Conservation (phyloP, 2,797 vertebrate genomes). For the Gymnothorax reevesii region DNA sequence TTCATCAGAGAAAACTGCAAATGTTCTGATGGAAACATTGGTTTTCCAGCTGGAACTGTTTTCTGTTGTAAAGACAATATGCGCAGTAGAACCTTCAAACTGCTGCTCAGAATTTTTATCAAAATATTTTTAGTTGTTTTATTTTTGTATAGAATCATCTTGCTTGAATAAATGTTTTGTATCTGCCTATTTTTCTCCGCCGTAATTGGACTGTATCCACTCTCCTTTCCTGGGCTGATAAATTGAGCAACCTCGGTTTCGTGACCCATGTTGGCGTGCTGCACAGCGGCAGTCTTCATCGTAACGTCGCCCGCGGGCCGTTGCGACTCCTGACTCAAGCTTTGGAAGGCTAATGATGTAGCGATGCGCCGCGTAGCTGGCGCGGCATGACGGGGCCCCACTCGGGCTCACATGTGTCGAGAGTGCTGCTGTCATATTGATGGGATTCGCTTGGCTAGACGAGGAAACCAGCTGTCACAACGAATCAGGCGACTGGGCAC, state of each 20-base stretch:
- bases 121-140: no score
- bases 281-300: neutral
- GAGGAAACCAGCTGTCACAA: conserved; percentile 66
- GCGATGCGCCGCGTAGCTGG: neutral
- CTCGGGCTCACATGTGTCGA: conserved; percentile 1
- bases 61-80: no score
- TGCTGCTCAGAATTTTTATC: no score
- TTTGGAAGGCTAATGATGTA: neutral
- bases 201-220: neutral
- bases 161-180: neutral
- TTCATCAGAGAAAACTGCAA: neutral
- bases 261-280: neutral
- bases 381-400: neutral
- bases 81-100: no score
- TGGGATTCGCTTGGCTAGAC: conserved; percentile 53
- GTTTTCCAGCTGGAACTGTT: neutral
- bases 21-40: neutral
- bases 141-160: neutral
- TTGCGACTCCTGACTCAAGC: neutral
- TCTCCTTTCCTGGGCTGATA: neutral
- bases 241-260: neutral
- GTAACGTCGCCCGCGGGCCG: neutral
- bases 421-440: conserved; percentile 37
- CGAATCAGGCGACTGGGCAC: conserved; percentile 49
- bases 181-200: neutral